Evolutionary conservation across 1,140 invertebrate species (phyloP).

Genomic region (Pseudomyrmex dendroicus): DNA sequence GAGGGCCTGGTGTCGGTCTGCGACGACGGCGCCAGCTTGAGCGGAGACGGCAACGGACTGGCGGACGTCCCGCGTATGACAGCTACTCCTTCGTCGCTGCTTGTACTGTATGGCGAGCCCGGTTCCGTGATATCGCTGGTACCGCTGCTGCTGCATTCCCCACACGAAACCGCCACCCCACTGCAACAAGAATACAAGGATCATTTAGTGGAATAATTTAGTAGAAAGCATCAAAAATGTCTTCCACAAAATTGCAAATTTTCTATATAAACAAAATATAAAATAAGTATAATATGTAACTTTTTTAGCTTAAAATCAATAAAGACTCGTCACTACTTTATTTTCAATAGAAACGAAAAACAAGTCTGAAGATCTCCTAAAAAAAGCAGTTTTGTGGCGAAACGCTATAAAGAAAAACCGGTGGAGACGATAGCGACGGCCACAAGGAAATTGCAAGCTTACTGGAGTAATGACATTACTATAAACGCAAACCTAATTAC

Average conservation of each 20-base stretch:
- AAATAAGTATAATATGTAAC: too few relatives aligned
- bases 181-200: conserved; percentile 83
- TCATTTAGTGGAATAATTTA: not conserved
- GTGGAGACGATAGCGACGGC: conserved; percentile 16
- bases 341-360: not conserved
- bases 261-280: too few relatives aligned
- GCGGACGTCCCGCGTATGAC: conserved; percentile 83
- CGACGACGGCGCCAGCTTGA: conserved; percentile 83
- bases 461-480: conserved; percentile 74
- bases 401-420: conserved; percentile 31
- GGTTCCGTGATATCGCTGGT: conserved; percentile 92
- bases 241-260: too few relatives aligned
- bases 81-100: conserved; percentile 83
- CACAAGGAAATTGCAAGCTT: conserved; percentile 75
- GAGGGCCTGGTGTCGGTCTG: conserved; percentile 83
- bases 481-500: conserved; percentile 77
- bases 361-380: not conserved
- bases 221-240: not conserved
- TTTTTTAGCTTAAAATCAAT: too few relatives aligned
- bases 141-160: conserved; percentile 88
- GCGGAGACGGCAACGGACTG: conserved; percentile 83
- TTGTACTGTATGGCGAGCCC: conserved; percentile 91
- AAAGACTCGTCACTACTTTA: not conserved
- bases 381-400: conserved; percentile 9
- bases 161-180: conserved; percentile 89